A percentile compares a stretch with the other conserved stretches of the same genome.
Evolutionary conservation across 2,888 invertebrate genomes (phyloP).

Genomic region (Patella caerulea): DNA sequence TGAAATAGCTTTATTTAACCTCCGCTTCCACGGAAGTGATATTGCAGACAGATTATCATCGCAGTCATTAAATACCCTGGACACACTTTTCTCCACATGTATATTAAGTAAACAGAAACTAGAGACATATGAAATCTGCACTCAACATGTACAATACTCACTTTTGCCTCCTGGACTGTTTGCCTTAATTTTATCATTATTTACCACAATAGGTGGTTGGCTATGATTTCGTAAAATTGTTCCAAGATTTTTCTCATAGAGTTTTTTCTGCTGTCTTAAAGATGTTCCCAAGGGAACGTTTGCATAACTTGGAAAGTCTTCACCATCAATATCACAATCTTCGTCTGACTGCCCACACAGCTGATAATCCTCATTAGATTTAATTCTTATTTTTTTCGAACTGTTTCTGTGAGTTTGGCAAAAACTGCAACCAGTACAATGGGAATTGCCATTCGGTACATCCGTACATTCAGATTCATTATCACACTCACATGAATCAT

Average conservation of each 20-base stretch:
- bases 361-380: slow-evolving; percentile 6
- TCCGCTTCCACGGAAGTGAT: too few species aligned
- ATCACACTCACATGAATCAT: background rate
- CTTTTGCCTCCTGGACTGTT: too few species aligned
- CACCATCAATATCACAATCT: slow-evolving; percentile 15
- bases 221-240: slow-evolving; percentile 13
- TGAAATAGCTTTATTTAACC: too few species aligned
- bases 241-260: slow-evolving; percentile 53
- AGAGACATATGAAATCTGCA: too few species aligned
- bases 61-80: too few species aligned
- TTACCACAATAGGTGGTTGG: background rate
- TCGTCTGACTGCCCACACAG: background rate
- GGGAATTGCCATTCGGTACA: background rate
- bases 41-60: too few species aligned
- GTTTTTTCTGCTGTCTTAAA: slow-evolving; percentile 56
- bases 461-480: background rate
- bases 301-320: slow-evolving; percentile 53
- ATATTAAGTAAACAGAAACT: too few species aligned
- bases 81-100: too few species aligned
- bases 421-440: background rate
- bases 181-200: too few species aligned
- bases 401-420: background rate
- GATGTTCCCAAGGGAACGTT: slow-evolving; percentile 59
- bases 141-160: too few species aligned
- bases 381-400: slow-evolving; percentile 9